These are phyloP conservation scores for Esperia sulphurella DNA, from an alignment of 2,888 invertebrate species.

Conservation along the genomic window DNA sequence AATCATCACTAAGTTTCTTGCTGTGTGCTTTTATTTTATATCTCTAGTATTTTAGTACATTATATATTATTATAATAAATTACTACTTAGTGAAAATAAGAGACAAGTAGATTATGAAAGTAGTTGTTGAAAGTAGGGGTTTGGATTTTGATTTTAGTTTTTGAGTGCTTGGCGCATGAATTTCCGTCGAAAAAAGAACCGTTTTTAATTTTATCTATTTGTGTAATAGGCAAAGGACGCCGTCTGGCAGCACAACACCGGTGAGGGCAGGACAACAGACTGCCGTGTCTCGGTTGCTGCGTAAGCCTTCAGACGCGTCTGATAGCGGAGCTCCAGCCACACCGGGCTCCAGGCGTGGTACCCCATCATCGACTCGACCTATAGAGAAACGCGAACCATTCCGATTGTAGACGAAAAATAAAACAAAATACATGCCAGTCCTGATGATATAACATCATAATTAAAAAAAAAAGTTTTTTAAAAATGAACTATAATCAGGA, in stretches of 20 bases:
- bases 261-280: slow-evolving; percentile 82
- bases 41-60: background rate
- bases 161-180: slow-evolving; percentile 22
- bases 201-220: slow-evolving; percentile 1
- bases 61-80: too few relatives aligned
- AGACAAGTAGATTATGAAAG: background rate
- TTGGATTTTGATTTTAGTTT: slow-evolving; percentile 1
- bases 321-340: slow-evolving; percentile 79
- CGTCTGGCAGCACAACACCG: slow-evolving; percentile 87
- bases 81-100: background rate
- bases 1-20: slow-evolving; percentile 30
- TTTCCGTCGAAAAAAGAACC: background rate
- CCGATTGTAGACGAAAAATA: slow-evolving; percentile 80
- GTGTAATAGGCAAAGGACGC: slow-evolving; percentile 83
- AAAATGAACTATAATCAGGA: slow-evolving; percentile 9
- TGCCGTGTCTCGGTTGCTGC: slow-evolving; percentile 80
- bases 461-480: slow-evolving; percentile 14
- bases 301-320: slow-evolving; percentile 84
- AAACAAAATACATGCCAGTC: slow-evolving; percentile 12
- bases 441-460: slow-evolving; percentile 15
- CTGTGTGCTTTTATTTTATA: slow-evolving; percentile 14
- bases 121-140: background rate
- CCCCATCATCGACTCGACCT: slow-evolving; percentile 59
- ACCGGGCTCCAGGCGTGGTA: slow-evolving; percentile 58
- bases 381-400: slow-evolving; percentile 84